Evolutionary conservation across 2,113 vertebrate genomes (phyloP), one percentile per base, ranked within the genome.

Genomic region (Procavia capensis): DNA sequence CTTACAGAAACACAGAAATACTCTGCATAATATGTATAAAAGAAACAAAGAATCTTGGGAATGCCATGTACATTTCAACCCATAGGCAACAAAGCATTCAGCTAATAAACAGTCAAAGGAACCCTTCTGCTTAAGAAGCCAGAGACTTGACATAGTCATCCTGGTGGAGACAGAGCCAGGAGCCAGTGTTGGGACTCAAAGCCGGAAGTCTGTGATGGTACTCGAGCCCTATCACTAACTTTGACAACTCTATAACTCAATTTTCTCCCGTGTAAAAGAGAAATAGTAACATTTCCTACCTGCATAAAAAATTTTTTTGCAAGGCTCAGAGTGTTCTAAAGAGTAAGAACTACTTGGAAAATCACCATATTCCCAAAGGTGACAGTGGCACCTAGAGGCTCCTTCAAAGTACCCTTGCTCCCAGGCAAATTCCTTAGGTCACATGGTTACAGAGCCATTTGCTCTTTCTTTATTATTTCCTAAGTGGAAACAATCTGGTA

Each of bases 91-190:
- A 74, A 92, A 97, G 36, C 24, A 92, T 25, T 66, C 36, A 82
- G 63, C 34, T 90, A 34, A 93, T 88, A 29, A 94, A 85, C 66
- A 85, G 57, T 63, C 78, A 83, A 75, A 96, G 87, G 31, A 79
- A 66, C 1, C 79, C 87, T 59, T 76, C 27, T 70, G 34, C 57
- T 75, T 57, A 41, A 82, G 59, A 95, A 75, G 90, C 2, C 19
- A 74, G 43, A 75, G 61, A 43, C 86, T 19, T 76, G 24, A 83
- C 68, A 74, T 5, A 59, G 61, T 54, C 57, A 36, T 66, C 34
- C 34, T 66, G 29, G 79, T 43, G 22, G 85, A 41, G 45, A 80
- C 92, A 41, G 29, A 95, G 14, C 24, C 66, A 84, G 22, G 1
- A 87, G 17, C n/a, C 75, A 95, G 10, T 25, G 50, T 64, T 39